Percentiles rank a stretch among this genome's conserved stretches.
phyloP scores from a whole-genome alignment of 2,888 invertebrate species.

The Thecophora atra region DNA sequence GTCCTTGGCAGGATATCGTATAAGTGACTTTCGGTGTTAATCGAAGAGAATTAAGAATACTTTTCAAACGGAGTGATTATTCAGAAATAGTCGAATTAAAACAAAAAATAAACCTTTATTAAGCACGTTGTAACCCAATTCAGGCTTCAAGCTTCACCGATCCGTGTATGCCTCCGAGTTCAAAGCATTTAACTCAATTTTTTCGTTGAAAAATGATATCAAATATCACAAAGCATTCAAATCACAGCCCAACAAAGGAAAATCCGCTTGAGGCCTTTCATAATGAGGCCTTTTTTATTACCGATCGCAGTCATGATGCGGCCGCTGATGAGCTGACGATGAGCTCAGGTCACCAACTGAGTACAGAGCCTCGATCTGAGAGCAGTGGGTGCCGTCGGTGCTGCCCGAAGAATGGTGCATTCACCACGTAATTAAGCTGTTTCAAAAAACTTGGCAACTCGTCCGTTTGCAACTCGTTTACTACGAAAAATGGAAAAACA shows the following conservation, averaged over 20 bases:
- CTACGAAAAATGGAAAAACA: constrained; percentile 19
- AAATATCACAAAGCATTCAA: background rate
- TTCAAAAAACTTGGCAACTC: constrained; percentile 26
- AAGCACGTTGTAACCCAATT: too few species aligned
- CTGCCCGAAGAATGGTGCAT: background rate
- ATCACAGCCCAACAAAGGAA: constrained; percentile 1
- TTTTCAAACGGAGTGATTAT: background rate
- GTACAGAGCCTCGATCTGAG: background rate
- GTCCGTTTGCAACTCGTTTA: constrained; percentile 22
- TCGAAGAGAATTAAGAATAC: background rate
- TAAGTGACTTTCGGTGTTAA: constrained; percentile 27
- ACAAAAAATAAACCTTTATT: too few species aligned
- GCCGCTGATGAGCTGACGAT: background rate
- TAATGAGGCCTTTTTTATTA: constrained; percentile 28
- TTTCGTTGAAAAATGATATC: constrained; percentile 28
- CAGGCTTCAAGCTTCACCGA: too few species aligned
- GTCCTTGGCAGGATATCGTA: background rate
- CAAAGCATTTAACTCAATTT: constrained; percentile 27
- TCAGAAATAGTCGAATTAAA: too few species aligned
- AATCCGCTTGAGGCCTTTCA: constrained; percentile 7
- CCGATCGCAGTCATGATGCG: constrained; percentile 1
- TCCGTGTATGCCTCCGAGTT: background rate
- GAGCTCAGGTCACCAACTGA: too few species aligned
- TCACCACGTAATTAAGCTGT: constrained; percentile 28
- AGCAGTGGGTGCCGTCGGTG: background rate